These are phyloP conservation scores for Fragum sueziense DNA, from an alignment of 2,888 invertebrate species.

Conservation along the genomic window DNA sequence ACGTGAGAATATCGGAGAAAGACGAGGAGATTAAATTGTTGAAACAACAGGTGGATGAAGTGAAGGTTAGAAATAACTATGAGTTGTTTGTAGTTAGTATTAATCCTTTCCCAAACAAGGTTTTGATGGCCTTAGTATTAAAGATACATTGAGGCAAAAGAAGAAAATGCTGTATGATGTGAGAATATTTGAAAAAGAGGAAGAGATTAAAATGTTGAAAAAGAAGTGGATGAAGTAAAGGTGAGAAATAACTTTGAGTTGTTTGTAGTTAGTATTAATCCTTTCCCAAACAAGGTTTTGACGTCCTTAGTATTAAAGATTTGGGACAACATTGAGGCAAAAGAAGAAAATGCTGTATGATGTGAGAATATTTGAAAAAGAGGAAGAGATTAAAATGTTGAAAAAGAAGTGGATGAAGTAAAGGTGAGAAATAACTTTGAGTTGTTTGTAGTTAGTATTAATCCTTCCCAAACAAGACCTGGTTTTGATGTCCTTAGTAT, in stretches of 20 bases:
- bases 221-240: slow-evolving; percentile 86
- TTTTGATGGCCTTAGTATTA: background rate
- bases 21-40: slow-evolving; percentile 83
- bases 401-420: too few species aligned
- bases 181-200: slow-evolving; percentile 86
- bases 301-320: too few species aligned
- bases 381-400: slow-evolving; percentile 83
- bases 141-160: background rate
- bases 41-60: slow-evolving; percentile 85
- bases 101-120: background rate
- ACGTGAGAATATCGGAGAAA: slow-evolving; percentile 86
- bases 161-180: slow-evolving; percentile 83
- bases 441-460: too few species aligned
- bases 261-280: too few species aligned
- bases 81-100: too few species aligned
- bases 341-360: too few species aligned
- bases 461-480: too few species aligned
- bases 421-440: too few species aligned
- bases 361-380: slow-evolving; percentile 86
- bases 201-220: slow-evolving; percentile 81
- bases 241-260: too few species aligned
- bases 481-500: too few species aligned
- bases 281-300: too few species aligned
- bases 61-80: slow-evolving; percentile 84
- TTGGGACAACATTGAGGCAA: too few species aligned